Evolutionary conservation across 2,113 vertebrate species (phyloP).

Genomic region (Alaudala cheleensis): DNA sequence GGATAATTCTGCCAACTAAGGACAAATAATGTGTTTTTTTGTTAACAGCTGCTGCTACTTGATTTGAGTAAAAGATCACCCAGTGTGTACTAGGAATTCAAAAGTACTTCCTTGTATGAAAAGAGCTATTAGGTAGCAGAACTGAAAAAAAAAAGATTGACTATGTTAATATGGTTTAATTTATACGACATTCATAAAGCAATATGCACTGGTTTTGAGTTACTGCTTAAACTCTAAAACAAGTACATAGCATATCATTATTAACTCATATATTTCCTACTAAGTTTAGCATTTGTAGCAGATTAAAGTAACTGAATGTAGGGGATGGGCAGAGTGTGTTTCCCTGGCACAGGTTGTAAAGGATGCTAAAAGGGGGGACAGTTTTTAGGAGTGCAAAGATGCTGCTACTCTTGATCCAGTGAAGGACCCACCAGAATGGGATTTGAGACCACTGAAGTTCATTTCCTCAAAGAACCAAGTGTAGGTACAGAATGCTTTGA

Average conservation of each 20-base stretch:
- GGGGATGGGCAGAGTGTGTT: neutral
- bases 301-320: neutral
- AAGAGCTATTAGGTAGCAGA: neutral
- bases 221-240: neutral
- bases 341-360: neutral
- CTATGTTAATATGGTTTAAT: constrained; percentile 9
- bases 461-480: neutral
- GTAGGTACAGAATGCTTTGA: neutral
- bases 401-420: rapidly evolving
- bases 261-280: neutral
- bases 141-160: neutral
- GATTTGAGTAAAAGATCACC: neutral
- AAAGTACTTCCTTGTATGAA: neutral
- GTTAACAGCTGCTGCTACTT: constrained; percentile 34
- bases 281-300: neutral
- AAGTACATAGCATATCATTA: neutral
- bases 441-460: neutral
- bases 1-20: constrained; percentile 18
- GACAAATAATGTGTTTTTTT: neutral
- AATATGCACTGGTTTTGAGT: rapidly evolving
- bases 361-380: neutral
- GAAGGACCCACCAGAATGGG: neutral
- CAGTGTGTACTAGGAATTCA: neutral
- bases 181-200: neutral
- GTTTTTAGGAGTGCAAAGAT: neutral